A percentile compares a stretch with the other conserved stretches of the same genome.
These are phyloP conservation scores for Holothuria glaberrima DNA, from an alignment of 35 echinoderm and acorn worm species.

Conservation along the genomic window DNA sequence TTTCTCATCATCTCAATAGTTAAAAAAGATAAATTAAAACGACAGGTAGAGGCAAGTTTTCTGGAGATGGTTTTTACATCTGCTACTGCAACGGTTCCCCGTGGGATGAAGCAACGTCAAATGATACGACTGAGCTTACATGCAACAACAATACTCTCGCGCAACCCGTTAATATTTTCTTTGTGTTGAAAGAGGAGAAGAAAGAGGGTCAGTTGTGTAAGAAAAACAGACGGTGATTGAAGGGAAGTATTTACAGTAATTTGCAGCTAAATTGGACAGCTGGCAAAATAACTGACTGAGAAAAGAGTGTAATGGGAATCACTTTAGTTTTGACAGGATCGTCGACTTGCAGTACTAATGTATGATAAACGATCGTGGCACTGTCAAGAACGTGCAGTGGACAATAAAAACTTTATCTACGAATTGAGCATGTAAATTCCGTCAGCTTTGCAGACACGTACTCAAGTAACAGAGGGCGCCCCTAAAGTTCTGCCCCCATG, in stretches of 20 bases:
- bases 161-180: slow-evolving; percentile 35
- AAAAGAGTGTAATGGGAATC: too few relatives aligned
- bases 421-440: too few relatives aligned
- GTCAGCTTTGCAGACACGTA: too few relatives aligned
- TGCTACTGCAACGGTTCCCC: slow-evolving; percentile 10
- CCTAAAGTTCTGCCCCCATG: too few relatives aligned
- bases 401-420: too few relatives aligned
- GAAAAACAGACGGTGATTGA: slow-evolving; percentile 37
- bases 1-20: slow-evolving; percentile 29
- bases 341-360: too few relatives aligned
- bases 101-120: slow-evolving; percentile 15
- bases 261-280: slow-evolving; percentile 52
- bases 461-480: too few relatives aligned
- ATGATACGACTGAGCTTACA: background rate
- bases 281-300: slow-evolving; percentile 1
- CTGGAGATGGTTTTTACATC: slow-evolving; percentile 5
- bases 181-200: background rate
- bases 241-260: slow-evolving; percentile 49
- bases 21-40: slow-evolving; percentile 42
- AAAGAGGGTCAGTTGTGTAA: slow-evolving; percentile 45
- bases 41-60: slow-evolving; percentile 40
- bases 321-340: too few relatives aligned
- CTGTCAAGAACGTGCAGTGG: too few relatives aligned
- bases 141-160: slow-evolving; percentile 26
- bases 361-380: too few relatives aligned